Base-by-base conservation (phyloP, 2,888 invertebrate species). In the Xiphydria camelus region DNA sequence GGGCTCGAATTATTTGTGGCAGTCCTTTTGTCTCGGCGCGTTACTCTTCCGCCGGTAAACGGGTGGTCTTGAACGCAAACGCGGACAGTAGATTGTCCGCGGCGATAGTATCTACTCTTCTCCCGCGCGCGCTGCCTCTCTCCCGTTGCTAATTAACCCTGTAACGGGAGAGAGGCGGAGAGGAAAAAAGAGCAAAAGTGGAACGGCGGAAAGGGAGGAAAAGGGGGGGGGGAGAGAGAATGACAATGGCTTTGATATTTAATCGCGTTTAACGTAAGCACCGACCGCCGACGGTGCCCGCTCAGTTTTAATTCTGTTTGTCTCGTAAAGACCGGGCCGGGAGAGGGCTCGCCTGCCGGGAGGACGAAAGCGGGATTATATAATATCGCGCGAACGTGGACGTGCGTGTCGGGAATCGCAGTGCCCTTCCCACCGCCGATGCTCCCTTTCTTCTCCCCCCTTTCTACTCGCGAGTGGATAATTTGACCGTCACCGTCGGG, bases 291-390 rank as follows among this genome's bases (percentile, higher is more conserved):
- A 44, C 44, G 18, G 49, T 33, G 49, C 29, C 51, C 39, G 44
- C 43, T 54, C 59, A 55, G 51, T 69, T 69, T 65, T 68, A 69
- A 69, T 68, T 69, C 69, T 65, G 65, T 69, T 69, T 69, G 64
- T 65, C 60, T 53, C 61, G 57, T 55, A 59, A 59, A 68, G 64
- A 38, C n/a, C n/a, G n/a, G n/a, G n/a, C n/a, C n/a, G n/a, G n/a
- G 57, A 59, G 59, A 39, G 26, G 38, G 20, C 18, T n/a, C n/a
- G n/a, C n/a, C n/a, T n/a, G n/a, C n/a, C n/a, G n/a, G n/a, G n/a
- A n/a, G n/a, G n/a, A 29, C 9, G 5, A 34, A 18, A n/a, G 18
- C n/a, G 10, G 44, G 32, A 44, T 44, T 44, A 44, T 40, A 40
- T 44, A 23, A 44, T 44, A 44, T 32, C 23, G 36, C 12, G 21